Conservation (phyloP, 2,113 vertebrate genomes). For the Steatornis caripensis region DNA sequence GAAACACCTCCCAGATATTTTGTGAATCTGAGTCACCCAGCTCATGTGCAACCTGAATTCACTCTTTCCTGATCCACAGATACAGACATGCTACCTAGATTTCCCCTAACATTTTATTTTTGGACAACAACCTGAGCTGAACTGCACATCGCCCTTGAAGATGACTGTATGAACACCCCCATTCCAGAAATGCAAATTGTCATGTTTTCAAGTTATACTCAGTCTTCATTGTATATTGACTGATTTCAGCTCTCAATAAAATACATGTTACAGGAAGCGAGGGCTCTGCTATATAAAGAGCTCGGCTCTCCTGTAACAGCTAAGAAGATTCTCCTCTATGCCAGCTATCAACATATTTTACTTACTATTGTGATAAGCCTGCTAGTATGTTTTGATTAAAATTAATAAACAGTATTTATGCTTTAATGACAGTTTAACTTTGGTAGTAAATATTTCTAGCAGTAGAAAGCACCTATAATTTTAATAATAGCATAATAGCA, state of each 20-base stretch:
- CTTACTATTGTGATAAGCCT: background rate
- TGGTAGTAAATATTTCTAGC: background rate
- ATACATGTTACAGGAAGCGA: background rate
- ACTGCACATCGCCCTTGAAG: background rate
- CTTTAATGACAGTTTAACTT: background rate
- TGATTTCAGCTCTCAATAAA: background rate
- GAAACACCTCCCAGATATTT: background rate
- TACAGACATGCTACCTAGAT: background rate
- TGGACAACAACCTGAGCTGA: background rate
- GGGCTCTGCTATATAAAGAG: background rate
- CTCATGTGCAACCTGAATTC: background rate
- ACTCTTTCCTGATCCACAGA: background rate
- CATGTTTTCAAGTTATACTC: background rate
- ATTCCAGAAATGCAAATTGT: background rate
- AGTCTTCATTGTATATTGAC: background rate
- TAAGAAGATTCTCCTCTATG: background rate
- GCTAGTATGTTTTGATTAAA: background rate
- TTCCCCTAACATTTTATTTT: background rate
- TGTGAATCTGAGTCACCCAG: background rate
- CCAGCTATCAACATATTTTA: background rate
- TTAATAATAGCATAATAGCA: background rate
- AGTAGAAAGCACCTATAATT: background rate
- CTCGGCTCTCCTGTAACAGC: background rate
- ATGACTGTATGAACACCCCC: background rate
- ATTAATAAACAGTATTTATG: background rate